phyloP scores from a whole-genome alignment of 2,888 invertebrate genomes.

The Gerosis bhagava region DNA sequence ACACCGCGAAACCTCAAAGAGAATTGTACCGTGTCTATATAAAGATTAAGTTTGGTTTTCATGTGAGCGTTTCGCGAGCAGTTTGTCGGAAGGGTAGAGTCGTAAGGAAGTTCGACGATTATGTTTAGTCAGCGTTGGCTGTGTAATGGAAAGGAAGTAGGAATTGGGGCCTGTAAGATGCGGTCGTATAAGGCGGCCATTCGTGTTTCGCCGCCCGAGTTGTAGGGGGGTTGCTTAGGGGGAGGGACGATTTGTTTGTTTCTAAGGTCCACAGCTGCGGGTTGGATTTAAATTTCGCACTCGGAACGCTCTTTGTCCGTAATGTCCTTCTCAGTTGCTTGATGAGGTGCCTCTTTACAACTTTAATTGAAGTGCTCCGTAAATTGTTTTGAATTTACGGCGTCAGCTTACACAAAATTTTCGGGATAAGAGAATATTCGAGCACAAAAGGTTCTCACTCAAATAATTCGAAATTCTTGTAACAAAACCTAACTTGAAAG shows the following conservation, averaged over 20 bases:
- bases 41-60: slow-evolving; percentile 52
- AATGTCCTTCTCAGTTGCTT: slow-evolving; percentile 64
- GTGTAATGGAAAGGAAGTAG: slow-evolving; percentile 79
- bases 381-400: slow-evolving; percentile 48
- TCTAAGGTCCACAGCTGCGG: slow-evolving; percentile 75
- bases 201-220: slow-evolving; percentile 43
- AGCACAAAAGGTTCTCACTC: slow-evolving; percentile 21
- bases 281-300: slow-evolving; percentile 73
- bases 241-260: slow-evolving; percentile 73
- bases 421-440: slow-evolving; percentile 18
- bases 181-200: slow-evolving; percentile 76
- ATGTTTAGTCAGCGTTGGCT: slow-evolving; percentile 79
- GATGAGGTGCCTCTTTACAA: slow-evolving; percentile 72
- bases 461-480: slow-evolving; percentile 14
- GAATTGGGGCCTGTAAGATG: slow-evolving; percentile 81
- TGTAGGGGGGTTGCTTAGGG: slow-evolving; percentile 37
- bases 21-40: slow-evolving; percentile 44
- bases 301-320: slow-evolving; percentile 63
- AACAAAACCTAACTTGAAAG: no score
- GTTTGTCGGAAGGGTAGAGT: slow-evolving; percentile 78
- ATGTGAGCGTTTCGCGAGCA: slow-evolving; percentile 44
- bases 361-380: slow-evolving; percentile 66
- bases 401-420: slow-evolving; percentile 28
- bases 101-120: slow-evolving; percentile 82
- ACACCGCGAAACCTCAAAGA: slow-evolving; percentile 21